These are phyloP conservation scores for Apoda limacodes DNA, from an alignment of 2,888 invertebrate species.

Conservation along the genomic window DNA sequence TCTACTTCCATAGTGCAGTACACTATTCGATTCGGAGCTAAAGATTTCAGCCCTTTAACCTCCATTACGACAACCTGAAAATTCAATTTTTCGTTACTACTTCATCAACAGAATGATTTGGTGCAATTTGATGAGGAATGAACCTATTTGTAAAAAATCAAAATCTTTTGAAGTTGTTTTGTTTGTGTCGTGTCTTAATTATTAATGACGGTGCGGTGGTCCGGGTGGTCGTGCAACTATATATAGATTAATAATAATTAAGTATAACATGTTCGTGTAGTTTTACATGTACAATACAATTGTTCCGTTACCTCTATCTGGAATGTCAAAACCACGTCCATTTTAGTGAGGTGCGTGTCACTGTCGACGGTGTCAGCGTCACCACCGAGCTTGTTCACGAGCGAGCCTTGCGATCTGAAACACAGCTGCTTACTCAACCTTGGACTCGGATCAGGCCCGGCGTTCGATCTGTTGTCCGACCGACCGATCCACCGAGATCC, in stretches of 20 bases:
- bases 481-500: no score
- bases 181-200: neutral
- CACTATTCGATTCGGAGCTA: conserved; percentile 97
- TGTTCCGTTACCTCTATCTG: conserved; percentile 85
- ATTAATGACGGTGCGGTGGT: no score
- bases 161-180: neutral
- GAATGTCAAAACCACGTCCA: conserved; percentile 97
- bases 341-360: conserved; percentile 95
- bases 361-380: conserved; percentile 96
- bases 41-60: conserved; percentile 96
- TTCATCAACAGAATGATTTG: no score
- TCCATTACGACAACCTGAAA: conserved; percentile 98
- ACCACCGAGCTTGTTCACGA: conserved; percentile 91
- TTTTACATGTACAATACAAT: conserved; percentile 3
- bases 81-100: no score
- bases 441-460: conserved; percentile 68
- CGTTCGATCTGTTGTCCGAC: conserved; percentile 59
- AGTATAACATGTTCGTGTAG: conserved; percentile 1
- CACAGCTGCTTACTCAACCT: conserved; percentile 72
- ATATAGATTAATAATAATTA: no score
- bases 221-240: no score
- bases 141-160: neutral
- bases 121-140: no score
- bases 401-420: conserved; percentile 90
- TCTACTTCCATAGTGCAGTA: conserved; percentile 99